These are phyloP conservation scores for Hoplodrina ambigua DNA, from an alignment of 2,888 invertebrate species.

Conservation along the genomic window DNA sequence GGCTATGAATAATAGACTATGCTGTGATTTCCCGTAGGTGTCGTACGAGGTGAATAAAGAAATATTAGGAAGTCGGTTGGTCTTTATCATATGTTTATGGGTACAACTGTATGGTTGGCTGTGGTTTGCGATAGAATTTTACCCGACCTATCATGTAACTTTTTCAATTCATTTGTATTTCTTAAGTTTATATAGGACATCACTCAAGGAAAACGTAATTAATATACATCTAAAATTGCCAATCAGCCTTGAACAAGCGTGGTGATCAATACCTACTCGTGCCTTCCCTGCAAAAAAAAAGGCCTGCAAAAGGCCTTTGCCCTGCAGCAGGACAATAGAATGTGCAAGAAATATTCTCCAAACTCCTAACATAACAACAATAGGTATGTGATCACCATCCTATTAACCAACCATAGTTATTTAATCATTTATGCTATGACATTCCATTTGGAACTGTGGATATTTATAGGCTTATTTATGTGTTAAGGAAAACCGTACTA, in stretches of 20 bases:
- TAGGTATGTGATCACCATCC: too few relatives aligned
- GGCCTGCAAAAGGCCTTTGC: too few relatives aligned
- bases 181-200: too few relatives aligned
- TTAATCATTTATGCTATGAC: background rate
- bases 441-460: background rate
- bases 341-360: too few relatives aligned
- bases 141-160: too few relatives aligned
- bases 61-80: background rate
- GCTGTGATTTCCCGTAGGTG: slow-evolving; percentile 43
- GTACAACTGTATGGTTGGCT: background rate
- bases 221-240: too few relatives aligned
- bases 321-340: background rate
- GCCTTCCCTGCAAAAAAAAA: too few relatives aligned
- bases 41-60: slow-evolving; percentile 22
- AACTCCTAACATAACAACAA: too few relatives aligned
- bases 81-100: slow-evolving; percentile 25
- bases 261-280: too few relatives aligned
- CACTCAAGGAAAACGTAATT: too few relatives aligned
- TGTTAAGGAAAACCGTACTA: slow-evolving; percentile 10
- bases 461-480: background rate
- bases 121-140: background rate
- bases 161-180: too few relatives aligned
- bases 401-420: background rate
- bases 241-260: too few relatives aligned
- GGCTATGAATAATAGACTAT: slow-evolving; percentile 43